Conservation (phyloP, 2,113 vertebrate species). For the Gambusia holbrooki region DNA sequence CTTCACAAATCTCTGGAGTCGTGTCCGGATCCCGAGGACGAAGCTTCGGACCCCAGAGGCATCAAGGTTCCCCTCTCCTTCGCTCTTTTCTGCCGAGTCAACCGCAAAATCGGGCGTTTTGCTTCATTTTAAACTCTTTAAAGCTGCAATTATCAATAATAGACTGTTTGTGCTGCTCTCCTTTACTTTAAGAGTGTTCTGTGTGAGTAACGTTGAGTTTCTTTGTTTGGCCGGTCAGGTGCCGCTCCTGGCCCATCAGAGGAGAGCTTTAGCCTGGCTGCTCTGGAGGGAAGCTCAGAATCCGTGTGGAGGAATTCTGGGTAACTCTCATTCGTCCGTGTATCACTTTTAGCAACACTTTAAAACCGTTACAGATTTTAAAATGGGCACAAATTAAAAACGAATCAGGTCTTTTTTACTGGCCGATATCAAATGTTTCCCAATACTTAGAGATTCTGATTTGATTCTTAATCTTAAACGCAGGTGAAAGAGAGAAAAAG, state of each 20-base stretch:
- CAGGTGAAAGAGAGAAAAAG: no score
- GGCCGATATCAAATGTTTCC: no score
- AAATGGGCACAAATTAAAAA: background rate
- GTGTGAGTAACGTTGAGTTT: background rate
- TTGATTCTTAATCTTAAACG: no score
- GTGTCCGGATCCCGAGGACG: slow-evolving; percentile 78
- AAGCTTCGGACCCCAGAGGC: slow-evolving; percentile 84
- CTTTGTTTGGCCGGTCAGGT: slow-evolving; percentile 69
- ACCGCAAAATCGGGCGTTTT: background rate
- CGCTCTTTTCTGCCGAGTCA: background rate
- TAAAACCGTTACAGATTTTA: background rate
- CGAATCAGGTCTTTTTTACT: background rate
- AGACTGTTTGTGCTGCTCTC: background rate
- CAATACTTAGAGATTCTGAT: no score
- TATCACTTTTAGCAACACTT: background rate
- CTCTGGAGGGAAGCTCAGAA: slow-evolving; percentile 92
- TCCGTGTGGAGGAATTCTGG: slow-evolving; percentile 94
- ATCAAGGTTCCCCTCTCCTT: slow-evolving; percentile 77
- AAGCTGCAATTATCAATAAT: no score
- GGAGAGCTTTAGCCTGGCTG: slow-evolving; percentile 89
- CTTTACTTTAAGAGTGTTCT: background rate
- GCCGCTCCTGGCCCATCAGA: slow-evolving; percentile 88
- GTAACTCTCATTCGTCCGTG: slow-evolving; percentile 60
- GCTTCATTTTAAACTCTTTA: background rate
- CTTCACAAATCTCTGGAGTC: slow-evolving; percentile 90